Evolutionary conservation across 2,797 vertebrate species (phyloP).

Genomic region (Typhlichthys eigenmanni): DNA sequence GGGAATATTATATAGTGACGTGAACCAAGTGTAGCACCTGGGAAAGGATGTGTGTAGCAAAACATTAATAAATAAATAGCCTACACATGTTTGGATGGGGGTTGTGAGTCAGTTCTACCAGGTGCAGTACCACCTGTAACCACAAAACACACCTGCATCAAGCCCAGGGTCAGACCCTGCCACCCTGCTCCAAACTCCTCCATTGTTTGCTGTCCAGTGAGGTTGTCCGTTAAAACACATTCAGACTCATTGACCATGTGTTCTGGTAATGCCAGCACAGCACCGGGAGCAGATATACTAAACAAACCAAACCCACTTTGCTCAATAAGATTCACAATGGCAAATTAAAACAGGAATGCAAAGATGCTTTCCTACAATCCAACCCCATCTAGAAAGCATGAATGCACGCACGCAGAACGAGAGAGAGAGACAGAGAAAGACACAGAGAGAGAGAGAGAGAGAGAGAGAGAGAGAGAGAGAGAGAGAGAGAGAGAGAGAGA

Average conservation of each 20-base stretch:
- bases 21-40: too few relatives aligned
- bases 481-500: too few relatives aligned
- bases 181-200: not conserved
- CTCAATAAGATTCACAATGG: constrained; percentile 46
- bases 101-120: too few relatives aligned
- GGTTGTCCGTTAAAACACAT: not conserved
- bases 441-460: too few relatives aligned
- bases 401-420: constrained; percentile 17
- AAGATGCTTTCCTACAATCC: constrained; percentile 43
- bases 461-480: not conserved
- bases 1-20: too few relatives aligned
- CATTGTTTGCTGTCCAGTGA: not conserved
- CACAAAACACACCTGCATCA: too few relatives aligned
- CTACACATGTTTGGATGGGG: too few relatives aligned
- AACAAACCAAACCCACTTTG: constrained; percentile 63
- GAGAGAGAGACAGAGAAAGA: constrained; percentile 1
- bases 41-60: too few relatives aligned
- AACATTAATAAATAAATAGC: too few relatives aligned
- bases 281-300: constrained; percentile 59
- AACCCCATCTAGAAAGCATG: constrained; percentile 42
- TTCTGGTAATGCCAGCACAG: constrained; percentile 51
- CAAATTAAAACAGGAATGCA: constrained; percentile 59
- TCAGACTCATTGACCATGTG: constrained; percentile 36
- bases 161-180: too few relatives aligned
- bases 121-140: too few relatives aligned